Base-by-base conservation (phyloP, 2,888 invertebrate species). In the Rutpela maculata region DNA sequence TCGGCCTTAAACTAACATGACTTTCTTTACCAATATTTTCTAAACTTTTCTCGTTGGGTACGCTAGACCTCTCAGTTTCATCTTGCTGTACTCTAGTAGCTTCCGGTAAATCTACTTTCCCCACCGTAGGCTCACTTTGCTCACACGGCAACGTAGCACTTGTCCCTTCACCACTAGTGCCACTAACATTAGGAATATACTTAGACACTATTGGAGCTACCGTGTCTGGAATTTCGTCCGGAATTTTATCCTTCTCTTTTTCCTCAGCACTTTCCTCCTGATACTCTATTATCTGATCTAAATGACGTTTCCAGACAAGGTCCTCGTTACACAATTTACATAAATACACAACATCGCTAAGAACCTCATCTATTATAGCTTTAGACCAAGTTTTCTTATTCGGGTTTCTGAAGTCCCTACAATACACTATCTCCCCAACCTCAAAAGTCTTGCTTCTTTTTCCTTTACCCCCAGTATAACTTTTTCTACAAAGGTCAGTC, bases 351-450 rank as follows among this genome's bases (percentile, higher is more conserved):
- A 12, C 11, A 15, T 50, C n/a, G 12, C 50, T 50, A n/a, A 1
- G n/a, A 50, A n/a, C 50, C 50, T 50, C 15, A 70, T 70, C 70
- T 26, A 70, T 59, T 18, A 59, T 70, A 15, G 50, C 22, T 70
- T 57, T 70, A 26, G 17, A n/a, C 70, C 70, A 70, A 1, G 26
- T 59, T 70, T 70, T 70, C 22, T 70, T 31, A 57, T 70, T 57
- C 3, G 70, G 70, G n/a, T 50, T 50, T 50, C n/a, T 50, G 12
- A 26, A 70, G 59, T 70, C 35, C 18, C 70, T 70, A 43, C 70
- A 70, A 59, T 57, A 70, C 10, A 70, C 59, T 31, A 70, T 19
- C 12, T 70, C 59, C 35, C 35, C 70, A 0, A 35, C 70, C 18
- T 50, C n/a, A 59, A 59, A 70, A n/a, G n/a, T n/a, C n/a, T n/a